Evolutionary conservation across 2,888 invertebrate species (phyloP).

Genomic region (Bedellia somnulentella): DNA sequence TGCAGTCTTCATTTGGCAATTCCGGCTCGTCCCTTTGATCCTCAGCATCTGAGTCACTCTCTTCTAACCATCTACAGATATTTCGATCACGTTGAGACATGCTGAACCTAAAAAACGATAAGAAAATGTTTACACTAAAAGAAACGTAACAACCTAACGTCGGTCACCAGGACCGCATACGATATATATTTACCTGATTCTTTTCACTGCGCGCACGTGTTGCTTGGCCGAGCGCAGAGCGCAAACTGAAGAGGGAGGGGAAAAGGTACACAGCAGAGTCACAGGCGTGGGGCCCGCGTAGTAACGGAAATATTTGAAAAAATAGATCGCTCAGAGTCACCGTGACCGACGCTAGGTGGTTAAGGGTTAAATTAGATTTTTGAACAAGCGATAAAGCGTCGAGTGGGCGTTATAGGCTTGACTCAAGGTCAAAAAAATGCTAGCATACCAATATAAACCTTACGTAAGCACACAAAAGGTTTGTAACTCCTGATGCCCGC

Average conservation of each 20-base stretch:
- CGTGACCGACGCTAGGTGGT: neutral
- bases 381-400: no score
- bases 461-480: no score
- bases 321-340: neutral
- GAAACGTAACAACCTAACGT: neutral
- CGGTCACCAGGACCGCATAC: neutral
- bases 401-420: no score
- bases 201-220: neutral
- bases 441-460: no score
- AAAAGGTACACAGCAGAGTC: no score
- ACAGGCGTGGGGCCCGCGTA: neutral
- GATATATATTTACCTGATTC: neutral
- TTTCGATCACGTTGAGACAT: neutral
- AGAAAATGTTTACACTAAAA: neutral
- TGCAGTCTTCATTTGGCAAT: slow-evolving; percentile 8
- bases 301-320: neutral
- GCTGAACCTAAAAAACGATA: neutral
- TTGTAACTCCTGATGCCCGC: no score
- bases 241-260: no score
- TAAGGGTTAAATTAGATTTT: neutral
- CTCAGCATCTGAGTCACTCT: slow-evolving; percentile 6
- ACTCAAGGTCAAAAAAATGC: no score
- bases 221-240: no score
- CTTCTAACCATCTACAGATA: neutral
- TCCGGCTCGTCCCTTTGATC: slow-evolving; percentile 5